Conservation (phyloP, 23 tunicate genomes). For the Diplosoma virens region DNA sequence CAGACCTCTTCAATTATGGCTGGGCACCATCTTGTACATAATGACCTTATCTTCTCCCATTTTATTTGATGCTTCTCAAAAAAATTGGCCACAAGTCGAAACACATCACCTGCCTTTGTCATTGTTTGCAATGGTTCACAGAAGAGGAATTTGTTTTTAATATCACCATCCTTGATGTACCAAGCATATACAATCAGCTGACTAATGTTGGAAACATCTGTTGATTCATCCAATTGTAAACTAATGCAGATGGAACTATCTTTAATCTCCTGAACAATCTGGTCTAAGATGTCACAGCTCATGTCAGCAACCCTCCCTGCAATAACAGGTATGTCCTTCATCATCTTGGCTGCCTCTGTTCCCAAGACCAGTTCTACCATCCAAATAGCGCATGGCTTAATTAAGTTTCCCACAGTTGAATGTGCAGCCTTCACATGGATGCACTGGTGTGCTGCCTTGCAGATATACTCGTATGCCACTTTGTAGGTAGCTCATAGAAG, state of each 20-base stretch:
- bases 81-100: background rate
- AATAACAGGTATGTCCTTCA: background rate
- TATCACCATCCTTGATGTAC: background rate
- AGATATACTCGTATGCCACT: constrained; percentile 1
- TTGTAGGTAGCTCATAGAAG: background rate
- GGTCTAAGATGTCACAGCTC: background rate
- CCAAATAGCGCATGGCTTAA: background rate
- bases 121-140: background rate
- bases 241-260: background rate
- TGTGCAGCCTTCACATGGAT: background rate
- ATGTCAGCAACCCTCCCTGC: background rate
- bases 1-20: background rate
- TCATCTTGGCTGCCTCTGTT: background rate
- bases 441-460: background rate
- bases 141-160: background rate
- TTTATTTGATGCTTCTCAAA: constrained; percentile 15
- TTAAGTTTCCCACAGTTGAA: constrained; percentile 3
- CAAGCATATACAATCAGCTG: background rate
- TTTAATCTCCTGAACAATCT: background rate
- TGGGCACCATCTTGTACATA: background rate
- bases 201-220: background rate
- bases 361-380: constrained; percentile 1
- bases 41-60: constrained; percentile 4
- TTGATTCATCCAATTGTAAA: background rate
- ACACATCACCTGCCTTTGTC: background rate